These are phyloP conservation scores for Helostoma temminkii DNA, from an alignment of 2,797 vertebrate genomes.

Conservation along the genomic window DNA sequence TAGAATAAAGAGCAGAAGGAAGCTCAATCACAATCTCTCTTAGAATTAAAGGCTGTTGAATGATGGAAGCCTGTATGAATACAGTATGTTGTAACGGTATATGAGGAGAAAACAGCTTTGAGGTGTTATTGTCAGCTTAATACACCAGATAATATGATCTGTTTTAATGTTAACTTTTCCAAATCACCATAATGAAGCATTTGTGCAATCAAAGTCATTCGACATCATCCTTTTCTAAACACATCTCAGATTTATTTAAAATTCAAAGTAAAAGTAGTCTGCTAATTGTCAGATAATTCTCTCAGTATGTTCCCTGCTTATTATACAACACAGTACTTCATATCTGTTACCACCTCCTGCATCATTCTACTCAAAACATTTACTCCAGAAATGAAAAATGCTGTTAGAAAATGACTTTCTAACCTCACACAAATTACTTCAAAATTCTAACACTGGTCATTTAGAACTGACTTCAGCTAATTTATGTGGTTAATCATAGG, in stretches of 20 bases:
- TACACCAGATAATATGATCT: conserved; percentile 8
- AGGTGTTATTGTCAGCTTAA: conserved; percentile 16
- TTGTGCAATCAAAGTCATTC: conserved; percentile 31
- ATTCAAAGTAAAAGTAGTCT: conserved; percentile 38
- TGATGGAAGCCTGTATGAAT: conserved; percentile 47
- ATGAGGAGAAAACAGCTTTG: conserved; percentile 11
- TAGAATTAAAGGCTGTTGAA: conserved; percentile 65
- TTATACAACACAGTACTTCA: conserved; percentile 9
- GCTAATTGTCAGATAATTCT: conserved; percentile 37
- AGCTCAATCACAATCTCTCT: conserved; percentile 40
- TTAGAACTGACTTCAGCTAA: conserved; percentile 2
- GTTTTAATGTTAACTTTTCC: conserved; percentile 25
- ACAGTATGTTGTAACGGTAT: conserved; percentile 27
- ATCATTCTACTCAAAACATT: conserved; percentile 1
- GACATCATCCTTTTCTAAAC: conserved; percentile 18
- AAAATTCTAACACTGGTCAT: neutral
- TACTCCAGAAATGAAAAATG: conserved; percentile 23
- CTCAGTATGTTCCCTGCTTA: conserved; percentile 3
- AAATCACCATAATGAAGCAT: conserved; percentile 34
- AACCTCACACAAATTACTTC: neutral
- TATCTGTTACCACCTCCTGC: conserved; percentile 5
- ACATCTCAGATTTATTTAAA: conserved; percentile 36
- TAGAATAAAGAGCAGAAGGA: conserved; percentile 55
- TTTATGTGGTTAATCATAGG: conserved; percentile 1
- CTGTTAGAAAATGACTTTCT: conserved; percentile 6